Evolutionary conservation across 2,797 vertebrate genomes (phyloP).

Genomic region (Danio albolineatus): DNA sequence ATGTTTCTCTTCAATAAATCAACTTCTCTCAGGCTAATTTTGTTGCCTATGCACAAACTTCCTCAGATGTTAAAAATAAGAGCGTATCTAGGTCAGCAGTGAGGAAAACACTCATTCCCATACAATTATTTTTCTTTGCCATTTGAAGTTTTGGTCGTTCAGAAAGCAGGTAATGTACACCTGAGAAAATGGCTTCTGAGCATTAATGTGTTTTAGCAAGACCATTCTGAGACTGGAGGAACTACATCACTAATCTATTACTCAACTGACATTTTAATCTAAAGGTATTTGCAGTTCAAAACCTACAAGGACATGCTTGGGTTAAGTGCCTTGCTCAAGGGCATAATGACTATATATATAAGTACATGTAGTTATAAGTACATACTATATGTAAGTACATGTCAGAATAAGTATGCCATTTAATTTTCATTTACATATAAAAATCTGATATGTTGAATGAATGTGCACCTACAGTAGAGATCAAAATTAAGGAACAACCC

Average conservation of each 20-base stretch:
- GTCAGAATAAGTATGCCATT: too few species aligned
- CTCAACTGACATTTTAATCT: slow-evolving; percentile 1
- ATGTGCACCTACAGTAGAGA: too few species aligned
- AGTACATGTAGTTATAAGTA: too few species aligned
- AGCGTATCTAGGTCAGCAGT: slow-evolving; percentile 36
- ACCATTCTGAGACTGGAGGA: slow-evolving; percentile 1
- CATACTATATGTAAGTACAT: too few species aligned
- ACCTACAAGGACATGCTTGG: background rate
- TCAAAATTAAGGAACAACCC: too few species aligned
- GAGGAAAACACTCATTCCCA: slow-evolving; percentile 46
- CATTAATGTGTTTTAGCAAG: background rate
- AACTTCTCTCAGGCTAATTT: background rate
- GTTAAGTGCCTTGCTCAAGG: background rate
- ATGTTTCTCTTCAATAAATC: slow-evolving; percentile 31
- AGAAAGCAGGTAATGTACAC: background rate
- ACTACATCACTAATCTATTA: slow-evolving; percentile 3
- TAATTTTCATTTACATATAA: too few species aligned
- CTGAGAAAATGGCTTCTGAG: background rate
- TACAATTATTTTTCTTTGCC: slow-evolving; percentile 17
- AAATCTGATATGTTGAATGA: too few species aligned
- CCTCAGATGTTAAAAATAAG: slow-evolving; percentile 26
- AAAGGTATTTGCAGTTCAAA: background rate
- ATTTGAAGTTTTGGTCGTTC: background rate
- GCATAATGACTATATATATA: background rate
- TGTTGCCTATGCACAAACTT: background rate